Evolutionary conservation across 2,113 vertebrate species (phyloP).

Genomic region (Bubo bubo): DNA sequence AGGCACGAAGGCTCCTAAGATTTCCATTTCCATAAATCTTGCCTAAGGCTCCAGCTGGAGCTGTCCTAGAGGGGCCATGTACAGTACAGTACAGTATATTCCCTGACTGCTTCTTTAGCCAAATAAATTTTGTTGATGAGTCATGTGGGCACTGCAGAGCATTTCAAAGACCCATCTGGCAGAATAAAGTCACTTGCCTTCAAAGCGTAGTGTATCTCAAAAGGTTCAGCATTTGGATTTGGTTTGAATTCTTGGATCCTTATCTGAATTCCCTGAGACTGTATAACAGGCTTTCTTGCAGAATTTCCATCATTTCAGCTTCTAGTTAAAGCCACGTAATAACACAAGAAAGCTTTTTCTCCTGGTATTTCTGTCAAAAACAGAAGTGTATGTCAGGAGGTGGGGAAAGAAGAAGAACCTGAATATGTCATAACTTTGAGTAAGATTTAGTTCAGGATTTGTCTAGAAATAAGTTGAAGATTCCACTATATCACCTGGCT

Average conservation of each 20-base stretch:
- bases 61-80: constrained; percentile 36
- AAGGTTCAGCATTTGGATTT: constrained; percentile 55
- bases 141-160: constrained; percentile 38
- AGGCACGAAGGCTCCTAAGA: neutral
- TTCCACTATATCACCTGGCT: neutral
- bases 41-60: constrained; percentile 58
- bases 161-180: constrained; percentile 63
- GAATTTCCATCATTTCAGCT: neutral
- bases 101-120: constrained; percentile 40
- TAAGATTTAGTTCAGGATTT: neutral
- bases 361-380: neutral
- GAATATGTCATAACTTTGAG: neutral
- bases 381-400: neutral
- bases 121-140: constrained; percentile 63
- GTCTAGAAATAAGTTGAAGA: neutral
- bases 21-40: constrained; percentile 64
- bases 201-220: constrained; percentile 30
- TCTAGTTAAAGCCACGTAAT: constrained; percentile 12
- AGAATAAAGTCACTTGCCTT: constrained; percentile 54
- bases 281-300: constrained; percentile 15
- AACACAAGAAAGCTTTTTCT: neutral
- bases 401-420: neutral
- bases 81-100: constrained; percentile 59
- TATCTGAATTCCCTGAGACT: constrained; percentile 29
- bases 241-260: constrained; percentile 59